Evolutionary conservation across 2,797 vertebrate genomes (phyloP).

Genomic region (Gambusia yucatana): DNA sequence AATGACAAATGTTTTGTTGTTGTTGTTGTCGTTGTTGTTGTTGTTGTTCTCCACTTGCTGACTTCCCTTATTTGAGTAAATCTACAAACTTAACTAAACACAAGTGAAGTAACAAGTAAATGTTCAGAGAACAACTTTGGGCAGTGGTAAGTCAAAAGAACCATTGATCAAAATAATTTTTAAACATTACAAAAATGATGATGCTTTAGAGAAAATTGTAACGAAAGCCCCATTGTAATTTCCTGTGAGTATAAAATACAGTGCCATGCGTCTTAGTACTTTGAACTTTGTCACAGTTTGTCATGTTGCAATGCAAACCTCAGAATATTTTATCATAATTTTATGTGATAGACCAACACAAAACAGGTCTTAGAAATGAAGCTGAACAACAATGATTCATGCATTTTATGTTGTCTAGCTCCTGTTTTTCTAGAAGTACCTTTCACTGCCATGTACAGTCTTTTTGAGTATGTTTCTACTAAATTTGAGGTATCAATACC

Average conservation of each 20-base stretch:
- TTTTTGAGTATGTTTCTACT: not conserved
- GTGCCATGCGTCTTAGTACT: not conserved
- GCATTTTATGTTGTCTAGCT: not conserved
- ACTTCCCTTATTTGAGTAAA: not conserved
- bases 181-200: not conserved
- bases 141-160: not conserved
- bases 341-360: not conserved
- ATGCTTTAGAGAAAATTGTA: not conserved
- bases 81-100: not conserved
- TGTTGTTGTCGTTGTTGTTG: not conserved
- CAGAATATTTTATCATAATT: not conserved
- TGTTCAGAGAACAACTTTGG: not conserved
- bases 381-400: not conserved
- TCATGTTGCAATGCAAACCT: not conserved
- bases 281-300: not conserved
- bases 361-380: not conserved
- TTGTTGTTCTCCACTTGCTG: not conserved
- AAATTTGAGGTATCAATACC: not conserved
- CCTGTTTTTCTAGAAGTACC: not conserved
- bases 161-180: not conserved
- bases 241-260: not conserved
- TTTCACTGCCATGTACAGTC: not conserved
- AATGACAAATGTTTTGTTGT: not conserved
- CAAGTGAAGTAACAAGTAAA: not conserved
- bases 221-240: not conserved